Evolutionary conservation across 1,140 invertebrate species (phyloP).

Genomic region (Plutomurus gul): DNA sequence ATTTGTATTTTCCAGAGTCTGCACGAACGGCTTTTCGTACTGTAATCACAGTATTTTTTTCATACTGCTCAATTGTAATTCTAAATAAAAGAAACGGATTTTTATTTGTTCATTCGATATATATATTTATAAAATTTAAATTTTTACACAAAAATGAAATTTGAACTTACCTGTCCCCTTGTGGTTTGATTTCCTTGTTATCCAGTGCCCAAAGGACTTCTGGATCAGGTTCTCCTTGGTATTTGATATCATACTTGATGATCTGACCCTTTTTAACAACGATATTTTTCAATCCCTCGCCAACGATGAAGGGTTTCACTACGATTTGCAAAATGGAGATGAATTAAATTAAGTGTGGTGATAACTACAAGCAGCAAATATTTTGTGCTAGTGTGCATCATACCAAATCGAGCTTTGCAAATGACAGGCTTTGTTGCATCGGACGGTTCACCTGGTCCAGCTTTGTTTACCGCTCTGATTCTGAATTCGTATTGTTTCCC

Average conservation of each 20-base stretch:
- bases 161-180: constrained; percentile 57
- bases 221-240: constrained; percentile 92
- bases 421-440: constrained; percentile 93
- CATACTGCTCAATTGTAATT: constrained; percentile 86
- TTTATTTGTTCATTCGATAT: neutral
- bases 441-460: constrained; percentile 82
- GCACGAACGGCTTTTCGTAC: constrained; percentile 80
- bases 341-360: neutral
- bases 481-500: constrained; percentile 93
- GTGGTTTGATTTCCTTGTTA: constrained; percentile 73
- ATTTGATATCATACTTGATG: constrained; percentile 91
- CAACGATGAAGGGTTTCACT: constrained; percentile 91
- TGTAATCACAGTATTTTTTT: constrained; percentile 86
- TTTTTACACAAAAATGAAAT: neutral
- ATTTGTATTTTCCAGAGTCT: constrained; percentile 89
- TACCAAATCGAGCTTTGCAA: constrained; percentile 84
- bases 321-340: constrained; percentile 51
- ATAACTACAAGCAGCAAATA: constrained; percentile 55
- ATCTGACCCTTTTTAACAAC: constrained; percentile 93
- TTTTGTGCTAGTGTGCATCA: no score
- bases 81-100: constrained; percentile 54
- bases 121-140: neutral
- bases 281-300: constrained; percentile 80
- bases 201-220: constrained; percentile 80
- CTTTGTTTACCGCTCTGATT: constrained; percentile 93